A percentile compares a stretch with the other conserved stretches of the same genome.
phyloP scores from a whole-genome alignment of 2,797 vertebrate species.

The Sarcoramphus papa region DNA sequence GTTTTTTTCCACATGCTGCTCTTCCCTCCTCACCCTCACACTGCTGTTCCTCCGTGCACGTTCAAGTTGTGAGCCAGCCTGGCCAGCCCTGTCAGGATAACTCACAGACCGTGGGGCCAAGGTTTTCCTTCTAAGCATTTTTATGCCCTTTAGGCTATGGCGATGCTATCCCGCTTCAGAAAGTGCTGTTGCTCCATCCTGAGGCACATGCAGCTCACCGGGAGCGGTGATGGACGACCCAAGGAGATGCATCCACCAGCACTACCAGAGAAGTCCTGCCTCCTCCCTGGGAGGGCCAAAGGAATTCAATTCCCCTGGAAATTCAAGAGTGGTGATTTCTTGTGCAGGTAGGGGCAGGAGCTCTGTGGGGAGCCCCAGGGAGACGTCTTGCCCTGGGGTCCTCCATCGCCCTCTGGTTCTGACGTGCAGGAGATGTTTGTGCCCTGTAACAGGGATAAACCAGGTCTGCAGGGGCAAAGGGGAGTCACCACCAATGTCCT shows the following conservation, averaged over 20 bases:
- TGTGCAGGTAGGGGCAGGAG: neutral
- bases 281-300: neutral
- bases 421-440: neutral
- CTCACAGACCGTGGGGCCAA: neutral
- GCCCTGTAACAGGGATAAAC: neutral
- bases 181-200: neutral
- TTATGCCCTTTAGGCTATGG: neutral
- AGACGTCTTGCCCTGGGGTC: neutral
- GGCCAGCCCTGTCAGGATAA: neutral
- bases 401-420: neutral
- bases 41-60: fast-evolving
- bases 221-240: neutral
- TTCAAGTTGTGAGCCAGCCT: neutral
- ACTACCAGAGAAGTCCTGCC: neutral
- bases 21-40: neutral
- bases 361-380: neutral
- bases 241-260: neutral
- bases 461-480: neutral
- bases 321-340: neutral
- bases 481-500: neutral
- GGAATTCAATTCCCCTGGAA: neutral
- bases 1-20: neutral
- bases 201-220: neutral
- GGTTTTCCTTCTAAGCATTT: neutral
- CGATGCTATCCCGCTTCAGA: neutral